Base-by-base conservation (phyloP, 1,140 invertebrate species). In the Aphelenchoides fujianensis region DNA sequence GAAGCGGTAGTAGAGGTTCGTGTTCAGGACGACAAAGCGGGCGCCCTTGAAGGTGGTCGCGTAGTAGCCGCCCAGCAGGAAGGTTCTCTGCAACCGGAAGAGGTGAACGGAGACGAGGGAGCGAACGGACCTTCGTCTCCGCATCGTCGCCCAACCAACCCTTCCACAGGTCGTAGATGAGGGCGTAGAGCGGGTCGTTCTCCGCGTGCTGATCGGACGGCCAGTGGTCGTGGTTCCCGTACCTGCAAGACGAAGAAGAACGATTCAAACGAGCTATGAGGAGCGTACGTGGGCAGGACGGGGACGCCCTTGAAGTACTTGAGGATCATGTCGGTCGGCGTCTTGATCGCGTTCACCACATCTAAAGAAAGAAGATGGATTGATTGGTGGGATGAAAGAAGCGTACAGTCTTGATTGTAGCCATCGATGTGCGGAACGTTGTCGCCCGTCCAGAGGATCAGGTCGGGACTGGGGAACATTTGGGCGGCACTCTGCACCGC, bases 391-490 rank as follows among this genome's bases (percentile, higher is more conserved):
- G 23, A 27, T 35, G 32, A n/a, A n/a, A n/a, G 23, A 1, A 57
- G 63, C 55, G 63, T 61, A 82, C 80, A 74, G 37, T 75, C 41
- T 31, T 61, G 34, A 12, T 41, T 64, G 61, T 82, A 83, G 30
- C 70, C 61, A 2, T 77, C 78, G 31, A 79, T 76, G 57, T 82
- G 81, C 2, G 81, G 75, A 3, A 80, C 79, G 57, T 77, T 79
- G 55, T 82, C 81, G 2, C 81, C 81, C n/a, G 81, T 82, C 81
- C 81, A 82, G 35, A 82, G 55, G 16, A 82, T 70, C 34, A 73
- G 69, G 67, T 82, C 76, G 0, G 79, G 79, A 35, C 74, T 63
- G 30, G 77, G 63, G 31, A 83, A 16, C 31, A 66, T 57, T 3
- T 71, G 52, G 23, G 35, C 30, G 12, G 79, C 78, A n/a, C 69